Evolutionary conservation across 37 sponge, comb jelly and placozoan genomes (phyloP).

Genomic region (Bolinopsis microptera): DNA sequence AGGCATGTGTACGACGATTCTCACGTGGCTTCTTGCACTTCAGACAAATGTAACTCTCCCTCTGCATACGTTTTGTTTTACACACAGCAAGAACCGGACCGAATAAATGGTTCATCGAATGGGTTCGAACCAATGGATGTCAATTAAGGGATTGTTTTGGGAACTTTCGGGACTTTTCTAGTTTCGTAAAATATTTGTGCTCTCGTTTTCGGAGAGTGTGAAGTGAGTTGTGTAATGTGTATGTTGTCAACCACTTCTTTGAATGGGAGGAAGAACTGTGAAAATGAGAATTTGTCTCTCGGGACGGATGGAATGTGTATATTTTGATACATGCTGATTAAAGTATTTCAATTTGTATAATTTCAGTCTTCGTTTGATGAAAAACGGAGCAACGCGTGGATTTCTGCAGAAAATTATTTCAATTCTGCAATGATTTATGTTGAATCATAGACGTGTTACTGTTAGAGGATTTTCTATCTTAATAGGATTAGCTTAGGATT

Average conservation of each 20-base stretch:
- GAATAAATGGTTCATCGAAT: slow-evolving; percentile 37
- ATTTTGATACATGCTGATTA: neutral
- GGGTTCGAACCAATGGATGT: slow-evolving; percentile 55
- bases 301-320: neutral
- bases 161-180: neutral
- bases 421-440: no score
- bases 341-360: neutral
- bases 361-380: no score
- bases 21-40: slow-evolving; percentile 39
- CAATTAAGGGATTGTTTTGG: neutral
- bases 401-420: no score
- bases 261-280: neutral
- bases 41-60: slow-evolving; percentile 64
- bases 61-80: slow-evolving; percentile 86
- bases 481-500: no score
- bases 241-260: no score
- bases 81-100: slow-evolving; percentile 66
- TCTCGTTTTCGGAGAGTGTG: no score
- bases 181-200: no score
- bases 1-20: slow-evolving; percentile 63
- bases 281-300: neutral
- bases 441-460: no score
- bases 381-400: no score
- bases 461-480: no score
- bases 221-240: neutral